Percentiles rank a stretch among this genome's conserved stretches.
These are phyloP conservation scores for Lathronympha strigana DNA, from an alignment of 2,888 invertebrate genomes.

Conservation along the genomic window DNA sequence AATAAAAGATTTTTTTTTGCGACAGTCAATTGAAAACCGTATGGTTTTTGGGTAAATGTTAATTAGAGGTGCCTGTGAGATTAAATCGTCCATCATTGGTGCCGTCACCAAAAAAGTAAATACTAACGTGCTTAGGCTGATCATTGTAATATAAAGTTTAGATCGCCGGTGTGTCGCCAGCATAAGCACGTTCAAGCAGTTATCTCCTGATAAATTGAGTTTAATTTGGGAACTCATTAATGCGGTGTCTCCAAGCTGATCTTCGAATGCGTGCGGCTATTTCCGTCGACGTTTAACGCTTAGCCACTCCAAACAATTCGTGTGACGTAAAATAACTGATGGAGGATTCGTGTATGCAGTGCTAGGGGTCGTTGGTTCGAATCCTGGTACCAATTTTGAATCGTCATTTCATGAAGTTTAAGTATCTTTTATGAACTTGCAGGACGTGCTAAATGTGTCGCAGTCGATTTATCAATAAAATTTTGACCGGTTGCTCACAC, in stretches of 20 bases:
- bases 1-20: too few species aligned
- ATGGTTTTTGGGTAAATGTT: too few species aligned
- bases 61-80: too few species aligned
- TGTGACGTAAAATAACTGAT: slow-evolving; percentile 1
- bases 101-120: too few species aligned
- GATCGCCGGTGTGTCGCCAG: background rate
- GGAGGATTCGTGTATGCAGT: background rate
- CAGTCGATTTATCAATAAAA: too few species aligned
- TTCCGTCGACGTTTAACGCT: slow-evolving; percentile 29
- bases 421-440: too few species aligned
- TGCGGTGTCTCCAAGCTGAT: slow-evolving; percentile 33
- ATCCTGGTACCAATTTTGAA: background rate
- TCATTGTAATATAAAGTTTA: too few species aligned
- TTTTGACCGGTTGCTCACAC: too few species aligned
- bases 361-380: background rate
- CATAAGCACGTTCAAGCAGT: slow-evolving; percentile 10
- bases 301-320: slow-evolving; percentile 17
- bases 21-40: too few species aligned
- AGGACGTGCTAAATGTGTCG: too few species aligned
- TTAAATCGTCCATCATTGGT: background rate
- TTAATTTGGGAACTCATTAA: slow-evolving; percentile 39
- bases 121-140: too few species aligned
- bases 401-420: too few species aligned
- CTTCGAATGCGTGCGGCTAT: slow-evolving; percentile 25
- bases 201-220: slow-evolving; percentile 28